Percentiles rank a stretch among this genome's conserved stretches.
Conservation (phyloP, 2,888 invertebrate species). For the Epirrhoe alternata region DNA sequence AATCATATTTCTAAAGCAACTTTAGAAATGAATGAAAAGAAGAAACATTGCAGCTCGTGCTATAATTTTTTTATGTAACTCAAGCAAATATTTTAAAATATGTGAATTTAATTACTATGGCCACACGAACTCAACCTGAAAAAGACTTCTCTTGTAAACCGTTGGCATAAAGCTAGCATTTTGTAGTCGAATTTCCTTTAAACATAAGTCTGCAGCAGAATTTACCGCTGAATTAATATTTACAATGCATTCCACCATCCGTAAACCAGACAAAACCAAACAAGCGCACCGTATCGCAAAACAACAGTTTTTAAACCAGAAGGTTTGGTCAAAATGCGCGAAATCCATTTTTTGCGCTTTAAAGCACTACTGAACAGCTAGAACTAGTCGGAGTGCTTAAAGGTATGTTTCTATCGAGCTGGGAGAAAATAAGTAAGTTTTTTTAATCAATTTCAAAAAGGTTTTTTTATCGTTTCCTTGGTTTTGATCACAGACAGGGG, state of each 20-base stretch:
- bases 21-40: too few relatives aligned
- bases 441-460: background rate
- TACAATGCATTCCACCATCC: slow-evolving; percentile 11
- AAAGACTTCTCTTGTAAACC: background rate
- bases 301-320: slow-evolving; percentile 18
- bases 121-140: background rate
- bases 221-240: slow-evolving; percentile 16
- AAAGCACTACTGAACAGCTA: slow-evolving; percentile 24
- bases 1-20: too few relatives aligned
- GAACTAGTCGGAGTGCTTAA: background rate
- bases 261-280: slow-evolving; percentile 19
- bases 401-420: background rate
- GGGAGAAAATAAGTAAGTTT: background rate
- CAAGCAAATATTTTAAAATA: too few relatives aligned
- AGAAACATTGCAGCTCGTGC: too few relatives aligned
- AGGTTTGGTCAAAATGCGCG: slow-evolving; percentile 25
- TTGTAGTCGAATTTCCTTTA: slow-evolving; percentile 3
- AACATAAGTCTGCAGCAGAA: slow-evolving; percentile 13
- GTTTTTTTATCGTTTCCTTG: too few relatives aligned
- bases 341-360: slow-evolving; percentile 36
- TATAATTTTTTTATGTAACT: too few relatives aligned
- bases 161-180: slow-evolving; percentile 1
- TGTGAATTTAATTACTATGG: background rate
- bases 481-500: too few relatives aligned
- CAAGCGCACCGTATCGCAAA: slow-evolving; percentile 25